phyloP scores from a whole-genome alignment of 53 echinoderm and acorn worm genomes.

The Henricia sp. region DNA sequence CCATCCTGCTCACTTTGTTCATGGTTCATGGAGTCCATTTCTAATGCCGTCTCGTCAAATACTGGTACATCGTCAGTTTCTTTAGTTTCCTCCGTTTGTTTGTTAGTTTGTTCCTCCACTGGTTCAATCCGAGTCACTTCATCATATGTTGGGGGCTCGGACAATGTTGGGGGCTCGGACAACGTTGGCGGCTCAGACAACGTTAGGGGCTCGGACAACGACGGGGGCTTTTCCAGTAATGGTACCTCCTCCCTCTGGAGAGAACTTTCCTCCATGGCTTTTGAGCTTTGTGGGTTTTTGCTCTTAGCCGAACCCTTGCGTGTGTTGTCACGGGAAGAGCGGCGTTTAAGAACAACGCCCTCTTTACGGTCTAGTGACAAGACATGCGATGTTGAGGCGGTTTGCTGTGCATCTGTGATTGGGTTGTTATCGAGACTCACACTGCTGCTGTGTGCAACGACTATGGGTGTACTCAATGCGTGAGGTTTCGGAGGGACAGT shows the following conservation, averaged over 20 bases:
- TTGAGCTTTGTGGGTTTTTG: slow-evolving; percentile 12
- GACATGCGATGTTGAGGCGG: neutral
- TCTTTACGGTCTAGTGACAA: slow-evolving; percentile 28
- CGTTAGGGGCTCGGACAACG: slow-evolving; percentile 35
- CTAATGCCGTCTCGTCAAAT: slow-evolving; percentile 11
- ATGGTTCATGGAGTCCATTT: slow-evolving; percentile 45
- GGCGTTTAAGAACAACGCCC: slow-evolving; percentile 20
- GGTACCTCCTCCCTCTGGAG: slow-evolving; percentile 43
- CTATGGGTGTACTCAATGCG: slow-evolving; percentile 23
- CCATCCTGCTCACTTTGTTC: slow-evolving; percentile 41
- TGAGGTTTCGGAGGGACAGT: neutral
- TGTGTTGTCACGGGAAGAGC: slow-evolving; percentile 38
- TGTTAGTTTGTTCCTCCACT: neutral
- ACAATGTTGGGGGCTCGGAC: slow-evolving; percentile 17
- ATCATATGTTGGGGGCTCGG: slow-evolving; percentile 54
- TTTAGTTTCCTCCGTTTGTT: neutral
- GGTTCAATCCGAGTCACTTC: slow-evolving; percentile 26
- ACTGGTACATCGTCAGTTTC: neutral
- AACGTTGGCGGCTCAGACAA: slow-evolving; percentile 19
- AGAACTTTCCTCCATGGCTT: slow-evolving; percentile 4
- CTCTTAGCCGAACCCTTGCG: slow-evolving; percentile 16
- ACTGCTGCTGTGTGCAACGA: slow-evolving; percentile 32
- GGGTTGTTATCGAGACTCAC: slow-evolving; percentile 29
- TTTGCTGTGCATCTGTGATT: neutral
- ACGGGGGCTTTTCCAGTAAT: slow-evolving; percentile 30